Evolutionary conservation across 2,797 vertebrate species (phyloP), one percentile per base, ranked within the genome.

Genomic region (Podarcis lilfordi): DNA sequence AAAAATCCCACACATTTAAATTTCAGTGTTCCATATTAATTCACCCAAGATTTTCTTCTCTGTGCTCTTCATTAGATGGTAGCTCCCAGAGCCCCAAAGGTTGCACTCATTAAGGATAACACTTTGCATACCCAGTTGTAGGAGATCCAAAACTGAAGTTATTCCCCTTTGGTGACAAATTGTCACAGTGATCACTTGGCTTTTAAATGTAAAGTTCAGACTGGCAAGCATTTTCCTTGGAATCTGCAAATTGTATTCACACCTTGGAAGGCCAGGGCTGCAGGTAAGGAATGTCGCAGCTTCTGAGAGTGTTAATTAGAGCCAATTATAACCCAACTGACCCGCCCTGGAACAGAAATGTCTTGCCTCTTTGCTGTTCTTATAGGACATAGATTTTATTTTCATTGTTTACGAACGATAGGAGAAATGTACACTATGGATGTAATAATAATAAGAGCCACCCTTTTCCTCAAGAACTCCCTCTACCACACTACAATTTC

Each of bases 31-130:
- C 79, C 43, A 59, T 82, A 89, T 93, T 95, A 94, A 95, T 94
- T 95, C 92, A 93, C 85, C 86, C 91, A 90, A 87, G 86, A 43
- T 89, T 94, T 96, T 92, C 91, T 95, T 93, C 91, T 93, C 93
- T 87, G 88, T 91, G 90, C 91, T 93, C 83, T 90, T 95, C 91
- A 93, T 71, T 91, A 94, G 89, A 94, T 40, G 92, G 92, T 93
- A 92, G 91, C 79, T 92, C 88, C 85, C 29, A 71, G 23, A 82
- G 35, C 35, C 66, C 55, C 64, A n/a, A 90, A 74, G 80, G 88
- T 88, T 37, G 85, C 35, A 84, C 55, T 75, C 19, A 0, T 92
- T 94, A 92, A 88, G 59, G 21, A 43, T 9, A 13, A 55, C 69
- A 10, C 32, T 84, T 61, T 43, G 35, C n/a, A 27, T 5, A 90